These are phyloP conservation scores for Caenorhabditis imperialis DNA, from an alignment of 2,888 invertebrate genomes.

Conservation along the genomic window DNA sequence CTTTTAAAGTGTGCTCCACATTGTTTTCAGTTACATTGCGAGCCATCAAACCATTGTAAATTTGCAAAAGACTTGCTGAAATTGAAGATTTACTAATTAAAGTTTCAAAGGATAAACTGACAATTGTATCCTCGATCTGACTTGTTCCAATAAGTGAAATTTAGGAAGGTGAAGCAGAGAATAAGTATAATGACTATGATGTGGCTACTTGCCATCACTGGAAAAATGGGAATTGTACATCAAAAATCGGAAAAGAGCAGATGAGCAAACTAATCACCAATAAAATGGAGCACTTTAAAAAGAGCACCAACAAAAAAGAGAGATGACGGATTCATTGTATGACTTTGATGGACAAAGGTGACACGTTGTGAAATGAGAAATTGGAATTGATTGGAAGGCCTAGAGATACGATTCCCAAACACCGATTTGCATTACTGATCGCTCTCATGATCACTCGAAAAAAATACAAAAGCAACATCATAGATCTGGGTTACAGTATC, in stretches of 20 bases:
- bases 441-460: no score
- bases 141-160: background rate
- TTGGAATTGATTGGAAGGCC: no score
- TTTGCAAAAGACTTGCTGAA: background rate
- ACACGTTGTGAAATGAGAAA: no score
- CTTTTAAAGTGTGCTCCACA: conserved; percentile 1
- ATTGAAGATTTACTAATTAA: no score
- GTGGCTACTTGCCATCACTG: conserved; percentile 1
- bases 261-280: conserved; percentile 11
- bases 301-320: background rate
- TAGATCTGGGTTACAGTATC: no score
- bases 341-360: no score
- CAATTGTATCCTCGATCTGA: background rate
- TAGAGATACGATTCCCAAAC: no score
- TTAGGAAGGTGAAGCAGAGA: background rate
- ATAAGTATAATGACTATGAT: background rate
- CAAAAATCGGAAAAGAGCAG: background rate
- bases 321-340: no score
- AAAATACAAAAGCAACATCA: no score
- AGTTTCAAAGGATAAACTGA: no score
- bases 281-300: no score
- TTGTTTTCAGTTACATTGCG: background rate
- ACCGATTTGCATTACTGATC: no score
- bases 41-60: background rate
- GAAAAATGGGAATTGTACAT: background rate